Conservation (phyloP, 2,888 invertebrate genomes). For the Diaprepes abbreviatus region DNA sequence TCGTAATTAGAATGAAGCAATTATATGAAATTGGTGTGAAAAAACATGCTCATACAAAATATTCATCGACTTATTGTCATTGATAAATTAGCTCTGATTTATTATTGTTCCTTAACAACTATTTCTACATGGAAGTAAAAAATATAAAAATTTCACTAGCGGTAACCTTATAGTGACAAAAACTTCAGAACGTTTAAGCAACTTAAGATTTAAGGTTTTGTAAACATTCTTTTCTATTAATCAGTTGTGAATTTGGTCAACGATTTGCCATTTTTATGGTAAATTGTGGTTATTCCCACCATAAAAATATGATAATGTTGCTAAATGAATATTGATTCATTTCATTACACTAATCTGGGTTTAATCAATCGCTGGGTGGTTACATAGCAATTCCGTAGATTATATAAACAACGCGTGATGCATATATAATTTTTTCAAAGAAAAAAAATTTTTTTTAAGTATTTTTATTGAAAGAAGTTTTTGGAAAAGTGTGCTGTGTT, state of each 20-base stretch:
- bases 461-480: not conserved
- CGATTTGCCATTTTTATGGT: not conserved
- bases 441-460: not conserved
- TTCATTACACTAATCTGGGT: not conserved
- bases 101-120: not conserved
- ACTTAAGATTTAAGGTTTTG: not conserved
- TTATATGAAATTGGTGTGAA: not conserved
- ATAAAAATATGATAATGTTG: not conserved
- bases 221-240: not conserved
- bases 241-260: not conserved
- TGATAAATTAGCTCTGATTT: not conserved
- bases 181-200: not conserved
- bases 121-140: not conserved
- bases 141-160: conserved; percentile 1
- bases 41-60: not conserved
- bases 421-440: not conserved
- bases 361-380: not conserved
- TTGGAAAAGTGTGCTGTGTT: not conserved
- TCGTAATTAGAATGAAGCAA: conserved; percentile 6
- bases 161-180: not conserved
- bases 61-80: too few species aligned
- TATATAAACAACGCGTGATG: not conserved
- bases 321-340: not conserved
- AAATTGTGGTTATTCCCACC: conserved; percentile 8
- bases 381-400: not conserved